phyloP scores from a whole-genome alignment of 2,888 invertebrate species.

The Syrphus vitripennis region DNA sequence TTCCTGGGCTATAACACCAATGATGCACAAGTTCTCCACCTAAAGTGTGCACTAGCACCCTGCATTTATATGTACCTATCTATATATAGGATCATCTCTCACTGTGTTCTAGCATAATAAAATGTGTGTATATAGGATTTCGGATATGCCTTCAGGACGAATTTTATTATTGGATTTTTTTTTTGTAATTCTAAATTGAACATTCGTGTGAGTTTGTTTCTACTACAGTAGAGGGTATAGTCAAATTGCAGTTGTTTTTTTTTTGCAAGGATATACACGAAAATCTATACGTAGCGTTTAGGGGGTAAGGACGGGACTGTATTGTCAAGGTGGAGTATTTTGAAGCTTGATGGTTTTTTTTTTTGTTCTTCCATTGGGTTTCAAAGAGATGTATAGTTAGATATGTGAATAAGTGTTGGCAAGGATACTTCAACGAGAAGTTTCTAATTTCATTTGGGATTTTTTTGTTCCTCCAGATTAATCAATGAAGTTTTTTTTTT shows the following conservation, averaged over 20 bases:
- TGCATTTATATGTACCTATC: neutral
- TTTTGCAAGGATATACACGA: neutral
- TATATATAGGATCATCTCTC: neutral
- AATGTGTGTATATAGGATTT: neutral
- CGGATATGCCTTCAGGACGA: constrained; percentile 12
- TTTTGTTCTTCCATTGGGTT: neutral
- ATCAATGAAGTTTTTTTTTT: neutral
- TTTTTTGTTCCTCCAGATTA: neutral
- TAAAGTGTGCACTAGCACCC: neutral
- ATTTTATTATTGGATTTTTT: constrained; percentile 9
- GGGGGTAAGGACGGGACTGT: neutral
- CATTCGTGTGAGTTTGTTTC: neutral
- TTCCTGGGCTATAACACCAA: neutral
- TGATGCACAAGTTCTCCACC: neutral
- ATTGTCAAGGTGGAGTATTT: neutral
- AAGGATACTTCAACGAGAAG: neutral
- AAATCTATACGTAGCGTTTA: neutral
- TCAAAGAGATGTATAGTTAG: neutral
- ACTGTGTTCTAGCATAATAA: neutral
- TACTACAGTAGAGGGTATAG: too few relatives aligned
- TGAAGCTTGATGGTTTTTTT: neutral
- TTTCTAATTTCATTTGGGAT: constrained; percentile 10
- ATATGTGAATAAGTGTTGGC: neutral
- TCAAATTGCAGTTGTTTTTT: constrained; percentile 10
- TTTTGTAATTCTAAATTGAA: neutral